Evolutionary conservation across 2,888 invertebrate species (phyloP), one percentile per base, ranked within the genome.

Genomic region (Pollenia angustigena): DNA sequence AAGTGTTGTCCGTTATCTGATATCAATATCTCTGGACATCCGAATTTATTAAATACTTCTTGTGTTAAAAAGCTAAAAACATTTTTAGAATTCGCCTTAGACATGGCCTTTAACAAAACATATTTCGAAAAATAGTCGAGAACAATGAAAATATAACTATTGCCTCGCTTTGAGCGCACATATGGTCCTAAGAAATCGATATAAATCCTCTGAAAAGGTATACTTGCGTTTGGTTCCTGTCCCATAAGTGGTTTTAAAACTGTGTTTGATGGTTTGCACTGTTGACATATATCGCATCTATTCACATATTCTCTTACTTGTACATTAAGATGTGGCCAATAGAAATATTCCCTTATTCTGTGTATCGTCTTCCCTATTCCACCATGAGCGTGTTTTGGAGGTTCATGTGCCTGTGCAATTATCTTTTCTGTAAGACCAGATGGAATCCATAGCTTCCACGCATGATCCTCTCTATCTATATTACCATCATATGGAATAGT

Each of bases 1-100:
- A 64, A 64, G 12, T 64, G 64, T 18, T 68, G 16, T 68, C 66
- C 0, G 48, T n/a, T n/a, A n/a, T n/a, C n/a, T n/a, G n/a, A 68
- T 18, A 68, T 32, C 2, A 68, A 7, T 7, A 50, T 32, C 12
- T 68, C 66, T 4, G 66, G 66, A 9, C 66, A 68, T 1, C 66
- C 66, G 2, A 68, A 68, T 8, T 50, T 68, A 12, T 50, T 50
- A 14, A 68, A 68, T 1, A 68, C 50, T 14, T 68, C 68, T 14
- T 32, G 18, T 14, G 50, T 14, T 2, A 68, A 12, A 50, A 68
- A 68, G 6, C 12, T n/a, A 8, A 68, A 32, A 3, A 50, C 68
- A 1, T 18, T 12, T 4, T 12, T 23, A 2, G 68, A 48, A 50
- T 68, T 68, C 9, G 68, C 68, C 12, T 68, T 68, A 50, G 48